A percentile compares a stretch with the other conserved stretches of the same genome.
Evolutionary conservation across 2,113 vertebrate genomes (phyloP).

Genomic region (Pholis gunnellus): DNA sequence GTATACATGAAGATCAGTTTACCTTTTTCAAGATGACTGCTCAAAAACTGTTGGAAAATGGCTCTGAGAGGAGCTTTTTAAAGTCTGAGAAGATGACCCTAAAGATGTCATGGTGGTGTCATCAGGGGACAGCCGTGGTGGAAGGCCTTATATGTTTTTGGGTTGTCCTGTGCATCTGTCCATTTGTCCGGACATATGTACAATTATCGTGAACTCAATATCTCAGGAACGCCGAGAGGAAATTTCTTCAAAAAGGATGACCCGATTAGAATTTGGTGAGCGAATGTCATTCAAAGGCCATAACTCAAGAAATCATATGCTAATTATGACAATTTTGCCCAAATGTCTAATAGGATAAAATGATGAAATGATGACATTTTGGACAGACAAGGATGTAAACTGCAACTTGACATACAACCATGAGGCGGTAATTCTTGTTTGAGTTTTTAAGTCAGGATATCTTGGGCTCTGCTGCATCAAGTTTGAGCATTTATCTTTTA

Average conservation of each 20-base stretch:
- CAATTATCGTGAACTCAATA: too few relatives aligned
- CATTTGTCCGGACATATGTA: too few relatives aligned
- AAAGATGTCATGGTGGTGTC: not conserved
- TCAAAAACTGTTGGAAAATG: not conserved
- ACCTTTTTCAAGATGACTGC: not conserved
- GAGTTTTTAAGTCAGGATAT: not conserved
- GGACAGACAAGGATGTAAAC: too few relatives aligned
- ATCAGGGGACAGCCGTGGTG: not conserved
- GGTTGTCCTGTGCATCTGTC: too few relatives aligned
- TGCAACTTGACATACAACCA: too few relatives aligned
- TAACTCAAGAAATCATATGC: not conserved
- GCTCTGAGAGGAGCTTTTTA: not conserved
- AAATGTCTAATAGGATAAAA: too few relatives aligned
- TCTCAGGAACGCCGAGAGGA: too few relatives aligned
- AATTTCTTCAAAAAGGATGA: too few relatives aligned
- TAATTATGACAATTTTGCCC: not conserved
- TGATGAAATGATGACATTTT: too few relatives aligned
- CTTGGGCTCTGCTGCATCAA: not conserved
- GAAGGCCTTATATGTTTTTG: not conserved
- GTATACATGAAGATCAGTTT: slow-evolving; percentile 10
- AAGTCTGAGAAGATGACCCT: not conserved
- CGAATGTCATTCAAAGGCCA: not conserved
- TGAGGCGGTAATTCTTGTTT: not conserved
- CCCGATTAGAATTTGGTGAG: too few relatives aligned
- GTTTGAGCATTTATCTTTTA: not conserved